phyloP scores from a whole-genome alignment of 2,888 invertebrate species.

The Coelopa pilipes region DNA sequence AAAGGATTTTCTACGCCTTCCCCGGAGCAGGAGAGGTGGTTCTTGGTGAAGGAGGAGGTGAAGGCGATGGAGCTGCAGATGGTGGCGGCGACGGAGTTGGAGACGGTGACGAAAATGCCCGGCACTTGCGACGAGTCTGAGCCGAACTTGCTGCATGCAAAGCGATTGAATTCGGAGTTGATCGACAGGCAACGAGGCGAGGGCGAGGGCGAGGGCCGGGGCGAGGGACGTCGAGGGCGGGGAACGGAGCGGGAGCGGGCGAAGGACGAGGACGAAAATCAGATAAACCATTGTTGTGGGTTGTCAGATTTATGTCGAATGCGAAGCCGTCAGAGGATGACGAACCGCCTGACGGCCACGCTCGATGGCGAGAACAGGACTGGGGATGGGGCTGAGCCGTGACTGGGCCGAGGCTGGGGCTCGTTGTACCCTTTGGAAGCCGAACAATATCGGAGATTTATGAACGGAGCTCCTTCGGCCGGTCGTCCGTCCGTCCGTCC shows the following conservation, averaged over 20 bases:
- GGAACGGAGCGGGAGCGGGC: background rate
- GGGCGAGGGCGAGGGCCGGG: background rate
- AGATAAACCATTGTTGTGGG: slow-evolving; percentile 41
- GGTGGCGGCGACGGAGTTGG: background rate
- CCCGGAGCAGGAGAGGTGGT: background rate
- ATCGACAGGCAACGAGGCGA: slow-evolving; percentile 22
- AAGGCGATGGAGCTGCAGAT: background rate
- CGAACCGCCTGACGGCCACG: slow-evolving; percentile 6
- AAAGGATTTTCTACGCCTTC: slow-evolving; percentile 26
- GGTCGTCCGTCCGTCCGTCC: background rate
- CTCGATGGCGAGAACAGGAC: slow-evolving; percentile 5
- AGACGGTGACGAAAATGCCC: slow-evolving; percentile 2
- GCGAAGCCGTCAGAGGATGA: background rate
- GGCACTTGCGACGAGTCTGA: slow-evolving; percentile 1
- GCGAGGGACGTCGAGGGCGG: background rate
- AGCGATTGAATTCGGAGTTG: slow-evolving; percentile 30
- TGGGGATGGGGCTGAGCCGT: background rate
- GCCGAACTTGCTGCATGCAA: slow-evolving; percentile 1
- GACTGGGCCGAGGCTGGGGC: too few species aligned
- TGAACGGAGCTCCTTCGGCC: background rate
- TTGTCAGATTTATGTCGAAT: slow-evolving; percentile 38
- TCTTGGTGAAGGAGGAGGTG: background rate
- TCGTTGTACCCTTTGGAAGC: background rate
- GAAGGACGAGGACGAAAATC: slow-evolving; percentile 26
- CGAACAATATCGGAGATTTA: slow-evolving; percentile 22